These are phyloP conservation scores for Drosophila subsilvestris DNA, from an alignment of 2,888 invertebrate genomes.

Conservation along the genomic window DNA sequence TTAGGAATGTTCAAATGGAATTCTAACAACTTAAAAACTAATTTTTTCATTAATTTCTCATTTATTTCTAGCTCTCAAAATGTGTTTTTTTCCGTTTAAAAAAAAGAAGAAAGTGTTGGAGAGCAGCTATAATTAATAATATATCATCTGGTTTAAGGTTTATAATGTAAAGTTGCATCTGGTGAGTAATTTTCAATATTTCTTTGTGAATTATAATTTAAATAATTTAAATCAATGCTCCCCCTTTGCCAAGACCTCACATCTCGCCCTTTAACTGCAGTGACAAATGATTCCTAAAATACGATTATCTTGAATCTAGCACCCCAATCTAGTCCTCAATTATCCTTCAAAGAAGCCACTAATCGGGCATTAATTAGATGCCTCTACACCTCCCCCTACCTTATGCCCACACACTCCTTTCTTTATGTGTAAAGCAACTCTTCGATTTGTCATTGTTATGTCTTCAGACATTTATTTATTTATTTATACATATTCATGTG, in stretches of 20 bases:
- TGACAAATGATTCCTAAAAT: too few species aligned
- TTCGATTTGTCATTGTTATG: slow-evolving; percentile 54
- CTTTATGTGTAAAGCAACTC: too few species aligned
- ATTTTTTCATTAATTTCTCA: background rate
- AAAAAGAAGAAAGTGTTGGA: background rate
- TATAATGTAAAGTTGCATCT: background rate
- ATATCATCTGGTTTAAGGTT: background rate
- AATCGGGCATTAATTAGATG: background rate
- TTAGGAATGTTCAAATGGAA: slow-evolving; percentile 6
- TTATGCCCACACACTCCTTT: too few species aligned
- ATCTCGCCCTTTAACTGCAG: too few species aligned
- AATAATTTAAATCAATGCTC: too few species aligned
- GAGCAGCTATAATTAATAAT: background rate
- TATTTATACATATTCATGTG: slow-evolving; percentile 58
- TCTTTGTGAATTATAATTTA: too few species aligned
- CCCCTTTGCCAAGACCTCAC: too few species aligned
- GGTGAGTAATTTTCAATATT: background rate
- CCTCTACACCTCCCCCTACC: background rate
- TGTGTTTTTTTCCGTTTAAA: too few species aligned
- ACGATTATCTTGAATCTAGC: too few species aligned
- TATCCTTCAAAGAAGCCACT: background rate
- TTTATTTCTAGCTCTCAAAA: background rate
- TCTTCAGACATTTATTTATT: slow-evolving; percentile 61
- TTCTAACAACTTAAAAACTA: background rate
- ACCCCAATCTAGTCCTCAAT: background rate